These are phyloP conservation scores for Ophthalmolycus amberensis DNA, from an alignment of 2,113 vertebrate genomes.

Conservation along the genomic window DNA sequence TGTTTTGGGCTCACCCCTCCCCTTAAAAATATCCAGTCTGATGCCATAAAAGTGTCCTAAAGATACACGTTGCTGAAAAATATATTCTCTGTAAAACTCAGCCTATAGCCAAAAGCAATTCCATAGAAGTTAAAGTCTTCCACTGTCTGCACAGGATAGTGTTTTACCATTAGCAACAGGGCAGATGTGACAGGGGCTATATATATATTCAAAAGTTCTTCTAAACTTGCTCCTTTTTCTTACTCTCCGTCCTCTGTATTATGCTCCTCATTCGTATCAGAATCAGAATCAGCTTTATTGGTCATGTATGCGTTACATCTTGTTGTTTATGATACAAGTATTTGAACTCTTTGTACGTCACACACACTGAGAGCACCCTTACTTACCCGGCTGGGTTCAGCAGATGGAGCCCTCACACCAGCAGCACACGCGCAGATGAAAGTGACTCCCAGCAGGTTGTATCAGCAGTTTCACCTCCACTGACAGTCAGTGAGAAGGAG, in stretches of 20 bases:
- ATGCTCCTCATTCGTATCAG: not conserved
- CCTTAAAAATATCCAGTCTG: not conserved
- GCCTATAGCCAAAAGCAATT: not conserved
- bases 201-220: not conserved
- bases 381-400: conserved; percentile 45
- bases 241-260: not conserved
- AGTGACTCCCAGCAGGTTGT: conserved; percentile 46
- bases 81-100: not conserved
- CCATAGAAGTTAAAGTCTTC: too few species aligned
- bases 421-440: conserved; percentile 34
- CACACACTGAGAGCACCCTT: conserved; percentile 1
- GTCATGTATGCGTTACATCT: too few species aligned
- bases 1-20: not conserved
- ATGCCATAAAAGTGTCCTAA: not conserved
- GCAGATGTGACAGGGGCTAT: not conserved
- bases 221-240: not conserved
- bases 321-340: not conserved
- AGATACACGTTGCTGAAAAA: not conserved
- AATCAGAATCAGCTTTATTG: too few species aligned
- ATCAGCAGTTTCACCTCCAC: conserved; percentile 34
- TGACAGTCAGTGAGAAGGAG: conserved; percentile 20
- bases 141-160: not conserved
- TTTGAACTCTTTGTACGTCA: not conserved
- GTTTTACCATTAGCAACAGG: not conserved
- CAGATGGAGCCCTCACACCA: conserved; percentile 79